Base-by-base conservation (phyloP, 2,113 vertebrate genomes). In the Mionectes macconnelli region DNA sequence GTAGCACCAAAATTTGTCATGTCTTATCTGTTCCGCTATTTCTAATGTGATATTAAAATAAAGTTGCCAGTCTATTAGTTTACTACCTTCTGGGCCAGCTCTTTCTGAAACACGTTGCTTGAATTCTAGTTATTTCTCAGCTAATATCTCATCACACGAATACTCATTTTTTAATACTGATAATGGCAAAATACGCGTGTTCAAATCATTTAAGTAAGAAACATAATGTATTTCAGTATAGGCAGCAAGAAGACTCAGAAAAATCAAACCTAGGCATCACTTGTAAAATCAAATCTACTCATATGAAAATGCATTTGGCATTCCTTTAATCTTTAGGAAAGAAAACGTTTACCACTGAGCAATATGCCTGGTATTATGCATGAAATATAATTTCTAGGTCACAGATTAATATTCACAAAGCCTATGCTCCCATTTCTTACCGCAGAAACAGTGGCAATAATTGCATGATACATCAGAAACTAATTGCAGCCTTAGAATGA, bases 91-190 rank as follows among this genome's bases (percentile, higher is more conserved):
- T 35, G 4, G 64, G 14, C 3, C 37, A 69, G 31, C 14, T 84
- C n/a, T 56, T 84, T 28, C 28, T 35, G 30, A 68, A 21, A 39
- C 5, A 13, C 0, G 0, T 56, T 83, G 35, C 31, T 68, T 59
- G 19, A 87, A 56, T 77, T 64, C 4, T 22, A 69, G 2, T 21
- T 76, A 86, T 60, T 89, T 84, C 40, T 62, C 40, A 53, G 42
- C 20, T 69, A 69, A 27, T 55, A 66, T 22, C 13, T 66, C 19
- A 28, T 25, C 49, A 40, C 9, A 12, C 8, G 4, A 67, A 75
- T 7, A 35, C 1, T 31, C 4, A 27, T 52, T 14, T 42, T 62
- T n/a, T 11, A 27, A 3, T 45, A 14, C 8, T 15, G 14, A 28
- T 42, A 59, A 64, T 27, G 12, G 3, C 25, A 68, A 86, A 59